Base-by-base conservation (phyloP, 2,113 vertebrate species). In the Choloepus hoffmanni region DNA sequence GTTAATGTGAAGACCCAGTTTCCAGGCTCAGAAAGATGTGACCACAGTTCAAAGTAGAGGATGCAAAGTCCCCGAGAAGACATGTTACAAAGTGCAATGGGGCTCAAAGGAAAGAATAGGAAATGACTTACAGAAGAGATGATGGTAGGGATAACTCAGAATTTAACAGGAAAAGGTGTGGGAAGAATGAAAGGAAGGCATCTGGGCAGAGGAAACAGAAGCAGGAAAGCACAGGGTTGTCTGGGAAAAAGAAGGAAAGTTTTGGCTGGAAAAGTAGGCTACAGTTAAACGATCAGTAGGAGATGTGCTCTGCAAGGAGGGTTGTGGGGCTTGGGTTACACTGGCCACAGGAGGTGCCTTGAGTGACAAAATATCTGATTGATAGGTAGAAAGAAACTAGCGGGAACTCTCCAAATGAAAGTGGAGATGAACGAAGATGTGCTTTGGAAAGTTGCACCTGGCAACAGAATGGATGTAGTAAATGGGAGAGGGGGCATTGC, bases 101-200 rank as follows among this genome's bases (percentile, higher is more conserved):
- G 24, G 72, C 43, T 65, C 40, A 23, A 67, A 68, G 24, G 81
- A 14, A 83, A 89, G 90, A 78, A 85, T 23, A 88, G 65, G 73
- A 92, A 62, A 33, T 55, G 76, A 50, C 50, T 33, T 84, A 72
- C 4, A 40, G 65, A 82, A n/a, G 89, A 60, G 60, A 48, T 85
- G 68, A 95, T 2, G 24, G 77, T 19, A 30, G 58, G 76, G 85
- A 62, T 19, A 33, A 86, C 55, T n/a, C 92, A 89, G 92, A 88
- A 70, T 33, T 33, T 43, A 60, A 83, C 18, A 85, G 63, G 19
- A 40, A 55, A 24, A 53, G 48, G 40, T 73, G 50, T 14, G 43
- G 33, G 43, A 90, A 40, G 82, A 93, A 90, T 36, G 33, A 95
- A 92, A 83, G 73, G 53, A 60, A 73, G 28, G 55, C 43, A 45